Evolutionary conservation across 1,140 invertebrate genomes (phyloP).

Genomic region (Calephelis nemesis): DNA sequence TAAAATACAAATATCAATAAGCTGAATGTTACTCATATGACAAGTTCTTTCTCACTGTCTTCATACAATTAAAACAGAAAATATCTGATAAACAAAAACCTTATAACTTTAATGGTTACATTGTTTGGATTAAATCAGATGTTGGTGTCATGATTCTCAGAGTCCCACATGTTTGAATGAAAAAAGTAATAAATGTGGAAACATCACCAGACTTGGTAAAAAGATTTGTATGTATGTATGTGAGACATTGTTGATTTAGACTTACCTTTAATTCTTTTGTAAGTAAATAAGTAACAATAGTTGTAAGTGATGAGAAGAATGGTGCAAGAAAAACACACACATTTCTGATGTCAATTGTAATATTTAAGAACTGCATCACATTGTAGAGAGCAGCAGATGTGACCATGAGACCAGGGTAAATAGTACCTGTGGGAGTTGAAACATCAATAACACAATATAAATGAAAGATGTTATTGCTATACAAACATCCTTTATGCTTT

Average conservation of each 20-base stretch:
- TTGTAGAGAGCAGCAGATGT: slow-evolving; percentile 96
- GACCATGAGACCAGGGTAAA: slow-evolving; percentile 98
- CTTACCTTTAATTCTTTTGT: slow-evolving; percentile 96
- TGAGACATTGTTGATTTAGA: background rate
- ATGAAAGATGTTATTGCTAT: too few relatives aligned
- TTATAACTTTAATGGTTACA: too few relatives aligned
- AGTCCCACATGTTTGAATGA: too few relatives aligned
- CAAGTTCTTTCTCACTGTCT: background rate
- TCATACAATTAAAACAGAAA: too few relatives aligned
- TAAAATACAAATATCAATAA: slow-evolving; percentile 54
- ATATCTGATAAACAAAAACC: too few relatives aligned
- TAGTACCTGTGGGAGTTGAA: slow-evolving; percentile 84
- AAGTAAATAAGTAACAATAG: slow-evolving; percentile 95
- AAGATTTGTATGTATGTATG: too few relatives aligned
- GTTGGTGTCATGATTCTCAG: too few relatives aligned
- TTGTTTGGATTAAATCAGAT: too few relatives aligned
- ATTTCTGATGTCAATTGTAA: slow-evolving; percentile 97
- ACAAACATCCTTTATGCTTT: too few relatives aligned
- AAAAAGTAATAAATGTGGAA: too few relatives aligned
- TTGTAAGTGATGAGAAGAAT: slow-evolving; percentile 97
- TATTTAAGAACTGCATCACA: slow-evolving; percentile 92
- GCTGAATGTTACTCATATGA: too few relatives aligned
- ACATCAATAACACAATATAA: slow-evolving; percentile 18
- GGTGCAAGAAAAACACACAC: slow-evolving; percentile 99
- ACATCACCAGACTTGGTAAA: too few relatives aligned